These are phyloP conservation scores for Pachypsylla venusta DNA, from an alignment of 1,140 invertebrate genomes.

Conservation along the genomic window DNA sequence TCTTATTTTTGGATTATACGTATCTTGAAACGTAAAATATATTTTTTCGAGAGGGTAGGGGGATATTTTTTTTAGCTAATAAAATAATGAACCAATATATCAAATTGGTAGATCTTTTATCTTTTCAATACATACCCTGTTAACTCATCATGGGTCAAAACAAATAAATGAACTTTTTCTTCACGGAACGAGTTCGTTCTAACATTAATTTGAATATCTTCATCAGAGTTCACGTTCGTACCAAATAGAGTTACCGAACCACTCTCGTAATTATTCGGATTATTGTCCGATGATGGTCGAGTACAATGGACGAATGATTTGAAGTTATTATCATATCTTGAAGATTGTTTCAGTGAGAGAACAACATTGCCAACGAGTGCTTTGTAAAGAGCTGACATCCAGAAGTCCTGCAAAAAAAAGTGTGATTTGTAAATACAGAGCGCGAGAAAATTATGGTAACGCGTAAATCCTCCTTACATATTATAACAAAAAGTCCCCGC, in stretches of 20 bases:
- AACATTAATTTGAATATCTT: not conserved
- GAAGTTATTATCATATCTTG: not conserved
- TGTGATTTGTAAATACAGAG: not conserved
- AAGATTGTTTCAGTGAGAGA: not conserved
- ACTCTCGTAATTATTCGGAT: not conserved
- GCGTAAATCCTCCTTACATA: too few species aligned
- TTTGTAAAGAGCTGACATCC: slow-evolving; percentile 5
- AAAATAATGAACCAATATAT: too few species aligned
- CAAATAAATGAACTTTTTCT: not conserved
- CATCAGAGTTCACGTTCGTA: not conserved
- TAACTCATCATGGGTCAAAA: not conserved
- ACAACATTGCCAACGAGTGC: not conserved
- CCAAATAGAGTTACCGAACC: not conserved
- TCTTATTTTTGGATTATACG: too few species aligned
- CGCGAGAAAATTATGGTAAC: not conserved
- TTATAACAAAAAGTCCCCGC: too few species aligned
- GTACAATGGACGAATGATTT: not conserved
- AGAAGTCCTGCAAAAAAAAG: slow-evolving; percentile 2
- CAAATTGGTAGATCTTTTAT: too few species aligned
- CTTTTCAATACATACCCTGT: not conserved
- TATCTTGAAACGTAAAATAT: too few species aligned
- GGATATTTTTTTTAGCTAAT: too few species aligned
- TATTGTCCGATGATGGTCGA: not conserved
- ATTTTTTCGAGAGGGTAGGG: too few species aligned
- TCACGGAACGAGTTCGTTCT: not conserved